Conservation (phyloP, 1,140 invertebrate species). For the Heliothis subflexa region DNA sequence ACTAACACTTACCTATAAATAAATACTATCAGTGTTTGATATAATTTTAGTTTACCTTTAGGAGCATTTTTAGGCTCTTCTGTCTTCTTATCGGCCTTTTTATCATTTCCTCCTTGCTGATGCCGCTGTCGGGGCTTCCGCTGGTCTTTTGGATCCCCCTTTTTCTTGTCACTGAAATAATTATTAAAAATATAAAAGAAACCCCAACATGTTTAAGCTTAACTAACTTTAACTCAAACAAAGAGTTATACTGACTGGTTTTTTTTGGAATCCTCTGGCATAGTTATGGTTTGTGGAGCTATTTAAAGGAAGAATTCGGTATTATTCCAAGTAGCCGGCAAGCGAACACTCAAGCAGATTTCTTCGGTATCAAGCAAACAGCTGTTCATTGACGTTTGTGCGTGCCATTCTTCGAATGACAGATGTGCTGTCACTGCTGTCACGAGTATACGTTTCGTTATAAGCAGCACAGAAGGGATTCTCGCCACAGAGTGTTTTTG, state of each 20-base stretch:
- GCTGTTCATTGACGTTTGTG: slow-evolving; percentile 5
- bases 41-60: slow-evolving; percentile 53
- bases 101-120: slow-evolving; percentile 55
- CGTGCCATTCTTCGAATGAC: neutral
- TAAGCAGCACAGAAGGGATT: too few relatives aligned
- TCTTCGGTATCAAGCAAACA: neutral
- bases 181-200: too few relatives aligned
- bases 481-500: too few relatives aligned
- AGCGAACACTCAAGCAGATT: too few relatives aligned
- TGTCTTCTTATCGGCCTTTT: slow-evolving; percentile 53
- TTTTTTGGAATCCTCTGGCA: slow-evolving; percentile 61
- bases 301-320: neutral
- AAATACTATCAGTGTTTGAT: neutral
- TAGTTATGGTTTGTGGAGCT: slow-evolving; percentile 16
- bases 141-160: slow-evolving; percentile 75
- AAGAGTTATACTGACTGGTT: slow-evolving; percentile 54
- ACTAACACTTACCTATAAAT: too few relatives aligned
- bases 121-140: slow-evolving; percentile 63
- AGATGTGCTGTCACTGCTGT: neutral
- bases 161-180: slow-evolving; percentile 66
- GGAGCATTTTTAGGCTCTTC: slow-evolving; percentile 56
- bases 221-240: too few relatives aligned
- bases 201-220: too few relatives aligned
- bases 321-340: slow-evolving; percentile 15
- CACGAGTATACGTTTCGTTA: neutral